Evolutionary conservation across 1,140 invertebrate genomes (phyloP), one percentile per base, ranked within the genome.

Genomic region (Drosophila yakuba): DNA sequence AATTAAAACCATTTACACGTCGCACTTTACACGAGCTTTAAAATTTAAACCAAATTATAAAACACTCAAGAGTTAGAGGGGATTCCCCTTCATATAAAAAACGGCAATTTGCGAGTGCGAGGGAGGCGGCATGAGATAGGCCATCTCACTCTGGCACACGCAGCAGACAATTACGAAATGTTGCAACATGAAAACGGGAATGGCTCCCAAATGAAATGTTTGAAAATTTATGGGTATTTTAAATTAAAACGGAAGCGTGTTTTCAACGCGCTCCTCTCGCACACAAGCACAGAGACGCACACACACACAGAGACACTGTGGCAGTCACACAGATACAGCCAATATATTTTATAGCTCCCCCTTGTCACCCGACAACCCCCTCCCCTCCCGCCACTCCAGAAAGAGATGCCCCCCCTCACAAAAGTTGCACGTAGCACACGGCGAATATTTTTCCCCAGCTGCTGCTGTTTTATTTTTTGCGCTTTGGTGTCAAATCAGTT

Each of bases 181-280:
- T 88, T 84, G 80, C 86, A 88, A 86, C 88, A 83, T 88, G 79
- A 83, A 80, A 90, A 76, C 90, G 76, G 82, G 75, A 91, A 91
- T 91, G 90, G 86, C 90, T 91, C 90, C 90, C 90, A 85, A 91
- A 91, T 90, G 90, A 91, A 88, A 91, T 83, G 75, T 81, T 76
- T 78, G 82, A 88, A 91, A 91, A 91, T 91, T 91, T 91, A 91
- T 91, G 90, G 88, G 84, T 90, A 91, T 91, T 91, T 91, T 90
- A 91, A 91, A 91, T 91, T 91, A 91, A 91, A 91, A 91, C 90
- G 90, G 90, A 91, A 91, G 88, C 86, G 90, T 88, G 90, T 90
- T 91, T 91, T 90, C 77, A 88, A 67, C 90, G 78, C 81, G 66
- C 72, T 66, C 47, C 64, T 64, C 20, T 36, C 28, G 62, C 74